These are phyloP conservation scores for Sceloporus tristichus DNA, from an alignment of 2,113 vertebrate genomes.

Conservation along the genomic window DNA sequence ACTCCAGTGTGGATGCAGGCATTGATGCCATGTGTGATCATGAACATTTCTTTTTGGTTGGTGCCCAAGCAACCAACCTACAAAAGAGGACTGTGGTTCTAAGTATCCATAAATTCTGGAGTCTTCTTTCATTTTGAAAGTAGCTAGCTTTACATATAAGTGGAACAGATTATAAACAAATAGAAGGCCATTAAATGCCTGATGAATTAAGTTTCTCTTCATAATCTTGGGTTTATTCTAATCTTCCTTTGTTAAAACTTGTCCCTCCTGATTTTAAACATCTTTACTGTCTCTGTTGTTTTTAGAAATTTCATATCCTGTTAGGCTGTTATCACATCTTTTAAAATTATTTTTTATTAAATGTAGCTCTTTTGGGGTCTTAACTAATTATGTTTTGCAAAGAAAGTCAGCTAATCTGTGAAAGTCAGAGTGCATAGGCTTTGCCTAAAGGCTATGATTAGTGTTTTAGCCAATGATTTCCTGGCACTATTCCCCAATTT, in stretches of 20 bases:
- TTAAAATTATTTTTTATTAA: not conserved
- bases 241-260: constrained; percentile 30
- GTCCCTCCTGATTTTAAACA: not conserved
- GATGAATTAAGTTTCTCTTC: not conserved
- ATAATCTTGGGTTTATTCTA: constrained; percentile 3
- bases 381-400: not conserved
- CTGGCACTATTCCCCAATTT: not conserved
- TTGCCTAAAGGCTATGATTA: constrained; percentile 24
- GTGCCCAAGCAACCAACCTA: not conserved
- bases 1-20: too few species aligned
- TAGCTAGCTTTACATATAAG: not conserved
- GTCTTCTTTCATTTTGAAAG: not conserved
- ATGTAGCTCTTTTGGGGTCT: not conserved
- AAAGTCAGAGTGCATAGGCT: not conserved
- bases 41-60: not conserved
- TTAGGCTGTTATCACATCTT: constrained; percentile 8
- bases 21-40: not conserved
- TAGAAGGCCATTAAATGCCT: not conserved
- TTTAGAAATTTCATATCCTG: constrained; percentile 33
- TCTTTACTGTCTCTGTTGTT: not conserved
- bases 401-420: rapidly evolving
- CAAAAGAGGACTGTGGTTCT: not conserved
- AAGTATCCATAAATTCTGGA: not conserved
- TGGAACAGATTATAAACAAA: not conserved
- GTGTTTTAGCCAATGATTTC: constrained; percentile 15